phyloP scores from a whole-genome alignment of 2,797 vertebrate species.

The Percopsis omiscomaycus region DNA sequence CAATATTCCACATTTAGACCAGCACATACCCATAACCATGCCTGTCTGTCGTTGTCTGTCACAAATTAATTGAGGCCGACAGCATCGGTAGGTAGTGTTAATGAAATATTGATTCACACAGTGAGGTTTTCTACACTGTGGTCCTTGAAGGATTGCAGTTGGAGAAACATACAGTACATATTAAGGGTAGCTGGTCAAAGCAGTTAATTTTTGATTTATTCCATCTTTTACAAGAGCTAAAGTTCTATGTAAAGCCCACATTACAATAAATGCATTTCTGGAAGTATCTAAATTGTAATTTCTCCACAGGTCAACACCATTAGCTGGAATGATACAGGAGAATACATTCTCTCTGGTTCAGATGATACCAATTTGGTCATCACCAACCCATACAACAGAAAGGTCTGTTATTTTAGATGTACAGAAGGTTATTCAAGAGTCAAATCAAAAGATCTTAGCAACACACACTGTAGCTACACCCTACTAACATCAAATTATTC shows the following conservation, averaged over 20 bases:
- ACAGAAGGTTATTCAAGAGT: not conserved
- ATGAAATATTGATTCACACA: constrained; percentile 67
- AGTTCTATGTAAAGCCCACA: too few species aligned
- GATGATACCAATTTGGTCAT: constrained; percentile 97
- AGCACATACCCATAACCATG: not conserved
- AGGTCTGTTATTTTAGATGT: constrained; percentile 73
- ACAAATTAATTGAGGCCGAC: constrained; percentile 14
- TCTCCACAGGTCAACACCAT: constrained; percentile 93
- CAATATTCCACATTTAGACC: constrained; percentile 21
- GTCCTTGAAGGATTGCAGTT: constrained; percentile 2
- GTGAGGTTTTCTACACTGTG: not conserved
- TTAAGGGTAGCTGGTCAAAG: not conserved
- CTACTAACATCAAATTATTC: not conserved
- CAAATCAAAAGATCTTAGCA: not conserved
- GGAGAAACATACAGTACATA: not conserved
- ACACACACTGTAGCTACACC: not conserved
- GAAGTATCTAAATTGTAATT: too few species aligned
- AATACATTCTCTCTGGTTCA: constrained; percentile 96
- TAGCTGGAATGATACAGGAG: constrained; percentile 98
- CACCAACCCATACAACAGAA: constrained; percentile 95
- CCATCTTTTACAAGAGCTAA: too few species aligned
- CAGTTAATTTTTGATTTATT: not conserved
- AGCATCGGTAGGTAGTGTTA: constrained; percentile 17
- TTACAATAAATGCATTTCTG: too few species aligned
- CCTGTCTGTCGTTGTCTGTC: not conserved